These are phyloP conservation scores for Panulirus ornatus DNA, from an alignment of 1,140 invertebrate species.

Conservation along the genomic window DNA sequence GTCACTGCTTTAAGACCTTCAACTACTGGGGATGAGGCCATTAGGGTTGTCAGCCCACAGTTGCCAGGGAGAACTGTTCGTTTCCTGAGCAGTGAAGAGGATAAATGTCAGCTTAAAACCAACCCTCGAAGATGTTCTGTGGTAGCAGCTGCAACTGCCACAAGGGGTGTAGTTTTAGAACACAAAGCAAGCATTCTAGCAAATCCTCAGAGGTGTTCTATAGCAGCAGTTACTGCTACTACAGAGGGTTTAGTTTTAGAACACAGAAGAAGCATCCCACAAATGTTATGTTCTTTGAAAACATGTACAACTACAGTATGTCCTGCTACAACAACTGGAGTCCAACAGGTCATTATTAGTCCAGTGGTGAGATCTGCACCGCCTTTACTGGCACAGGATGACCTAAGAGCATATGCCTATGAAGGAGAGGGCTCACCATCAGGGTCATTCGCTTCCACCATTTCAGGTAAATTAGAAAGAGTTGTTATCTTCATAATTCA, in stretches of 20 bases:
- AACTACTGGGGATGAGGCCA: not conserved
- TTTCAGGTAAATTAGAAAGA: conserved; percentile 20
- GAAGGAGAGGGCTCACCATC: conserved; percentile 49
- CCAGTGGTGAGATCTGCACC: not conserved
- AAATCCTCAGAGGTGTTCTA: not conserved
- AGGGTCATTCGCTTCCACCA: conserved; percentile 38
- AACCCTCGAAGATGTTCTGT: not conserved
- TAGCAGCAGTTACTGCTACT: not conserved
- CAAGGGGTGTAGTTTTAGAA: not conserved
- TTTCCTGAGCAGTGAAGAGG: not conserved
- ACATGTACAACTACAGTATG: not conserved
- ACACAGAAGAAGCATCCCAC: not conserved
- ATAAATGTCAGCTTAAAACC: not conserved
- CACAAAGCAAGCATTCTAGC: not conserved
- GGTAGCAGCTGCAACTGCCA: not conserved
- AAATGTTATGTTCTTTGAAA: not conserved
- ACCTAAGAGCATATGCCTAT: conserved; percentile 49
- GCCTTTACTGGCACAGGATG: conserved; percentile 32
- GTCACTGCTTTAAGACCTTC: not conserved
- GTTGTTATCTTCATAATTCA: no score
- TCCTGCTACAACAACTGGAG: not conserved
- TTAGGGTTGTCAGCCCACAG: not conserved
- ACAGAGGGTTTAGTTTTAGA: not conserved
- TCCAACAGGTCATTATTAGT: not conserved
- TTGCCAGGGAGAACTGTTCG: not conserved